Conservation (phyloP, 2,113 vertebrate genomes). For the Callopanchax toddi region DNA sequence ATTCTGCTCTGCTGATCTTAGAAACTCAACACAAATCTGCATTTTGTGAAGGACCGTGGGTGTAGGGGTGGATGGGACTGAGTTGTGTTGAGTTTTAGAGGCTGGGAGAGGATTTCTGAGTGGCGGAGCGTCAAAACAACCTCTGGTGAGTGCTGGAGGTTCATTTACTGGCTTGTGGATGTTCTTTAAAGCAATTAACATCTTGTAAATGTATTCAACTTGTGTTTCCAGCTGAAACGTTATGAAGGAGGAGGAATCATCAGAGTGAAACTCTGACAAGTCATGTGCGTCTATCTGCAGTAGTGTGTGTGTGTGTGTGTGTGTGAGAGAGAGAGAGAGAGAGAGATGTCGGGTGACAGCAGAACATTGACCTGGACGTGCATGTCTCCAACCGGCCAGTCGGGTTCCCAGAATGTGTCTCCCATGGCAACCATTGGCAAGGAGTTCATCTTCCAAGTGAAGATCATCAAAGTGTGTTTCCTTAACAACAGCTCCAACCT, state of each 20-base stretch:
- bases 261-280: slow-evolving; percentile 11
- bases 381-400: slow-evolving; percentile 66
- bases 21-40: background rate
- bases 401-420: slow-evolving; percentile 51
- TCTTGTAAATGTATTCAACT: background rate
- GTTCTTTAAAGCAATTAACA: background rate
- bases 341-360: slow-evolving; percentile 85
- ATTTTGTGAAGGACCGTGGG: background rate
- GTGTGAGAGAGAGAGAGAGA: slow-evolving; percentile 13
- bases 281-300: slow-evolving; percentile 13
- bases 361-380: slow-evolving; percentile 80
- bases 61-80: background rate
- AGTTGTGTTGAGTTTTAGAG: background rate
- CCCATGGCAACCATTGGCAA: slow-evolving; percentile 54
- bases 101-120: background rate
- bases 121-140: background rate
- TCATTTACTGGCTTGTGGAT: background rate
- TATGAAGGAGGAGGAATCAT: slow-evolving; percentile 2
- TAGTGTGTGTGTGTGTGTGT: slow-evolving; percentile 1
- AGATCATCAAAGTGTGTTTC: slow-evolving; percentile 97
- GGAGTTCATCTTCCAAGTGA: slow-evolving; percentile 69
- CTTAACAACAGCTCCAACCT: slow-evolving; percentile 91
- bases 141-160: slow-evolving; percentile 52
- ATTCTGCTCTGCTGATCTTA: background rate
- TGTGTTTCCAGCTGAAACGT: slow-evolving; percentile 28